Evolutionary conservation across 2,113 vertebrate genomes (phyloP).

Genomic region (Xiphorhynchus elegans): DNA sequence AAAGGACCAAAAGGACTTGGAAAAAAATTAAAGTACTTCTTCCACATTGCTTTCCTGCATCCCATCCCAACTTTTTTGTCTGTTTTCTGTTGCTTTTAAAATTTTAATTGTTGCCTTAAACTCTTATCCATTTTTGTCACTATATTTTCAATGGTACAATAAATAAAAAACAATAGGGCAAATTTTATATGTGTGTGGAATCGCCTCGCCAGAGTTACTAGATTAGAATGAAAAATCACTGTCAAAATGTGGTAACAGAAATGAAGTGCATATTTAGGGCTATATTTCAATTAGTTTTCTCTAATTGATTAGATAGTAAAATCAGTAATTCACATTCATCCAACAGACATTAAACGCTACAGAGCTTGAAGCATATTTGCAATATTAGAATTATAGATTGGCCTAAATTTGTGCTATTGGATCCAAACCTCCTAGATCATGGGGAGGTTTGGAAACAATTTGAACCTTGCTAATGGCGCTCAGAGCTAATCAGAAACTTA

Average conservation of each 20-base stretch:
- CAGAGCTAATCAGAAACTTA: neutral
- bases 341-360: neutral
- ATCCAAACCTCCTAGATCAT: neutral
- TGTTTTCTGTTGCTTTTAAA: neutral
- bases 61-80: neutral
- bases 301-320: slow-evolving; percentile 26
- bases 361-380: neutral
- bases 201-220: neutral
- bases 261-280: neutral
- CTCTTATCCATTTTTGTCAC: neutral
- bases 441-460: neutral
- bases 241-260: neutral
- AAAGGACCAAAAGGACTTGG: neutral
- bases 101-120: neutral
- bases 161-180: neutral
- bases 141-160: neutral
- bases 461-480: neutral
- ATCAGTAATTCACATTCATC: neutral
- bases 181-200: neutral
- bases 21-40: neutral
- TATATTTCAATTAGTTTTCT: slow-evolving; percentile 3
- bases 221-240: slow-evolving; percentile 1
- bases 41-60: neutral
- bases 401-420: neutral
- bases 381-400: neutral